Evolutionary conservation across 2,113 vertebrate genomes (phyloP), one percentile per base, ranked within the genome.

Genomic region (Monarcha castaneiventris): DNA sequence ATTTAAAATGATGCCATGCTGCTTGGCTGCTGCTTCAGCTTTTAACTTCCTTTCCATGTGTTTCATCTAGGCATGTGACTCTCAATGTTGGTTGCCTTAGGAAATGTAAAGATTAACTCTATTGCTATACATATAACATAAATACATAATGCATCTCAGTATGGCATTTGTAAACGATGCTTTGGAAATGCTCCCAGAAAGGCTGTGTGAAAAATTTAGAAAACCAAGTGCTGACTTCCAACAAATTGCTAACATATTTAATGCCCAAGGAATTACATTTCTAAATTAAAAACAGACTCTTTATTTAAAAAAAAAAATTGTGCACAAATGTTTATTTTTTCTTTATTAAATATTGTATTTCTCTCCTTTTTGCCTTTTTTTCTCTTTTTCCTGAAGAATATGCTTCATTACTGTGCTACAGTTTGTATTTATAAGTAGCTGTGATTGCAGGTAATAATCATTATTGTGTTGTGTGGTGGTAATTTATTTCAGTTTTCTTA

Each of bases 331-430:
- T 39, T 68, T 76, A 4, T 35, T 49, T 78, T 72, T 77, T 19
- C 2, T n/a, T 46, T 9, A 41, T 66, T 44, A 51, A 87, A 71
- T 72, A 21, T 10, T 80, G 43, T 7, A 13, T 35, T 68, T 48
- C 8, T 13, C 2, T 67, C 7, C 3, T 66, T 79, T 46, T 43
- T 17, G 14, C 6, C 30, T 48, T 46, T 27, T 12, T 7, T 4
- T 0, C 3, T 5, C 3, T n/a, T 71, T 66, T 71, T 26, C 13
- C 11, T 84, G 23, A 21, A 44, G 21, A 52, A 56, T 0, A 0
- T 61, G 3, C 27, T 41, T 76, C 16, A 48, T 26, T 78, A 59
- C 54, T 39, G 22, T 10, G 5, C 55, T 90, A 35, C 11, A 48
- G 16, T 93, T 96, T 67, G 43, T 58, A 76, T 79, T 90, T 44